Evolutionary conservation across 1,140 invertebrate species (phyloP), one percentile per base, ranked within the genome.

Genomic region (Scaptomyza montana): DNA sequence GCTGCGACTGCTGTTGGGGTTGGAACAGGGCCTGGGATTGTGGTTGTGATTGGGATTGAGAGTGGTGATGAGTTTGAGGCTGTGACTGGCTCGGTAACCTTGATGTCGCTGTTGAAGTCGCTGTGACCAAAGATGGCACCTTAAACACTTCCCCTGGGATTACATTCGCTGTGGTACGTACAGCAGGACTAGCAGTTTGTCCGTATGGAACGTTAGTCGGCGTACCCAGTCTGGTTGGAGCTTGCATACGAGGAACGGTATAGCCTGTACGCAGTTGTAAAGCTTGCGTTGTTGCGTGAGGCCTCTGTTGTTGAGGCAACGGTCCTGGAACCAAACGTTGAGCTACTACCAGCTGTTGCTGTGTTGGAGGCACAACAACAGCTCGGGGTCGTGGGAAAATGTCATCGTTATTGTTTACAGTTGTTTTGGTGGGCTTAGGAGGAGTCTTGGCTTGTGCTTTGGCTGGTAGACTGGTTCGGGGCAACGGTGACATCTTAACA

Each of bases 401-500:
- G 45, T 71, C 81, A n/a, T 85, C 77, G 5, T 41, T 33, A 4
- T 10, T 41, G 51, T 33, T 43, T 3, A 43, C 39, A 43, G 5
- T 43, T 57, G 7, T 4, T 1, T 7, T 25, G 43, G 0, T 0
- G 43, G 12, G 47, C 9, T 45, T 49, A 10, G 9, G 12, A 56
- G 39, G 39, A n/a, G 54, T 13, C 7, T 13, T 67, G 21, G 28
- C 13, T 13, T 28, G 1, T 1, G 47, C n/a, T 2, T 21, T 6
- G 8, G 12, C 55, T 8, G 28, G 7, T 13, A 36, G 1, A 19
- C 43, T 12, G 4, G 6, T 16, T 16, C 73, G 55, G 5, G 82
- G 82, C 28, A 87, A 46, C 5, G 76, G 84, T 0, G 79, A 46
- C 84, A 87, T 49, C 53, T 87, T 86, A 0, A 87, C 78, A 0